Evolutionary conservation across 1,140 invertebrate species (phyloP).

Genomic region (Temnothorax nylanderi): DNA sequence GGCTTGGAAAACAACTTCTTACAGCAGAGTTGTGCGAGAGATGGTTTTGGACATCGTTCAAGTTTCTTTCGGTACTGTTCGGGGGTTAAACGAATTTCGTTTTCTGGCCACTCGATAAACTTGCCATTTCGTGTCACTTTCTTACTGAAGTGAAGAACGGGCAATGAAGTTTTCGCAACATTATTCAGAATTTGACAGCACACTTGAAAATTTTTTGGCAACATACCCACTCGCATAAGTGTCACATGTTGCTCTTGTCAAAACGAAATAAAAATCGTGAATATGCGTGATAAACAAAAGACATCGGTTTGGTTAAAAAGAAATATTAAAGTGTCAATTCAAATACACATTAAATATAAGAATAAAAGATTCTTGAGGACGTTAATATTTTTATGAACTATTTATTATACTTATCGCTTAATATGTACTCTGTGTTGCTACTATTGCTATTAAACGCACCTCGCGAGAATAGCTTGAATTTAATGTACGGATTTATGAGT

Average conservation of each 20-base stretch:
- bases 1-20: background rate
- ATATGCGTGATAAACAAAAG: constrained; percentile 9
- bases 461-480: background rate
- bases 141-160: background rate
- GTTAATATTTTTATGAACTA: background rate
- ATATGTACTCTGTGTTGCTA: background rate
- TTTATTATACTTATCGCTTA: background rate
- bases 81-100: background rate
- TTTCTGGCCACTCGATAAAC: background rate
- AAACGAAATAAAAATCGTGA: background rate
- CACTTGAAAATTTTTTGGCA: constrained; percentile 66
- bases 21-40: background rate
- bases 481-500: background rate
- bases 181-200: constrained; percentile 17
- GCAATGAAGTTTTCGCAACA: background rate
- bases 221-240: constrained; percentile 67
- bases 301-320: background rate
- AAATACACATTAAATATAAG: background rate
- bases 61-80: constrained; percentile 14
- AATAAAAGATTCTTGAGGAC: background rate
- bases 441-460: background rate
- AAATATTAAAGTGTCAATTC: background rate
- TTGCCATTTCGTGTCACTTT: background rate
- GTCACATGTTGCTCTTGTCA: constrained; percentile 38
- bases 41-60: constrained; percentile 51